Percentiles rank a stretch among this genome's conserved stretches.
Evolutionary conservation across 35 echinoderm and acorn worm genomes (phyloP).

Genomic region (Apostichopus parvimensis): DNA sequence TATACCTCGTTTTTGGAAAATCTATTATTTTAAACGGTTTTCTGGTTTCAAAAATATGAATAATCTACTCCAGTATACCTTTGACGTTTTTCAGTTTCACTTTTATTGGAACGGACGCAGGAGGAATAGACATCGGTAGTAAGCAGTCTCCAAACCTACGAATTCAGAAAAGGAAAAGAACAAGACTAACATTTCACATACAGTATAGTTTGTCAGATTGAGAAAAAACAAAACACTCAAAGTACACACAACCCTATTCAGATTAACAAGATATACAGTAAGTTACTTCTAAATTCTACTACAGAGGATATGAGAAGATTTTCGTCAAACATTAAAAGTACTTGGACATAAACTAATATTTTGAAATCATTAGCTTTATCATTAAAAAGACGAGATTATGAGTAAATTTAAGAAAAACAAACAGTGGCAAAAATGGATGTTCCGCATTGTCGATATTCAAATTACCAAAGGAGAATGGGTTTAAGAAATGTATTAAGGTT

Average conservation of each 20-base stretch:
- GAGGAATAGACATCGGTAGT: neutral
- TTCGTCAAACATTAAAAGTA: neutral
- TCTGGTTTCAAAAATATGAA: too few relatives aligned
- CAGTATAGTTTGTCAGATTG: too few relatives aligned
- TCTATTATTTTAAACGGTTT: too few relatives aligned
- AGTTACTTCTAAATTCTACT: neutral
- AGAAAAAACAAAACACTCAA: neutral
- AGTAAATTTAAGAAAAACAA: too few relatives aligned
- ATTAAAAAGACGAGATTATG: too few relatives aligned
- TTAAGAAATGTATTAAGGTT: too few relatives aligned
- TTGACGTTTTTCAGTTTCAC: neutral
- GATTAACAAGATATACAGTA: neutral
- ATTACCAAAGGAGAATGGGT: too few relatives aligned
- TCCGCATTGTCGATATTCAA: too few relatives aligned
- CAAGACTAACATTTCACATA: too few relatives aligned
- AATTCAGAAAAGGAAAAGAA: neutral
- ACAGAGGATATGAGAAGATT: neutral
- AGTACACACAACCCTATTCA: neutral
- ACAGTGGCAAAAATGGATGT: too few relatives aligned
- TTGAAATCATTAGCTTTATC: too few relatives aligned
- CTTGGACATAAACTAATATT: neutral
- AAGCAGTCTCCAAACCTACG: neutral
- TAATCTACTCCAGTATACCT: neutral
- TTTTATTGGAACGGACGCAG: neutral
- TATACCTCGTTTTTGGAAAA: too few relatives aligned